phyloP scores from a whole-genome alignment of 2,888 invertebrate species.

The Ctenicera cuprea region DNA sequence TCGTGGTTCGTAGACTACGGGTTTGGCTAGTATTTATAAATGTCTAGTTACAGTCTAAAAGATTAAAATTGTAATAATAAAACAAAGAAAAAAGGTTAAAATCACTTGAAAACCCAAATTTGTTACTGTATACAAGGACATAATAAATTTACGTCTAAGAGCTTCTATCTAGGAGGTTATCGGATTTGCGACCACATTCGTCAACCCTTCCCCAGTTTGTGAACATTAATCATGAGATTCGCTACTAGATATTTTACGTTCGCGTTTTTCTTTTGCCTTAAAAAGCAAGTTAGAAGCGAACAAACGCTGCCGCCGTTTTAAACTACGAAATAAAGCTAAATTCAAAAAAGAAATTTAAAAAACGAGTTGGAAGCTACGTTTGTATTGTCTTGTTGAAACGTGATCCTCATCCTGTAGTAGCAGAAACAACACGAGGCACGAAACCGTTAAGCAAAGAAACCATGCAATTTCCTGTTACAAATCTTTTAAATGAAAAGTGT shows the following conservation, averaged over 20 bases:
- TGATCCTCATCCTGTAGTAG: conserved; percentile 14
- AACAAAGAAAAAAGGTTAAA: too few relatives aligned
- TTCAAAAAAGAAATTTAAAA: conserved; percentile 12
- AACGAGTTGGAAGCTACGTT: conserved; percentile 12
- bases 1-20: too few relatives aligned
- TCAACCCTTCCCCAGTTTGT: conserved; percentile 14
- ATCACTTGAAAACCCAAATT: not conserved
- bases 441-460: not conserved
- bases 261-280: conserved; percentile 11
- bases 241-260: conserved; percentile 5
- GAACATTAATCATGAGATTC: conserved; percentile 26
- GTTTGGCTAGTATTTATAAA: too few relatives aligned
- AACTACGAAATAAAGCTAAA: conserved; percentile 2
- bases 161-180: conserved; percentile 4
- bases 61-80: not conserved
- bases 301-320: conserved; percentile 13
- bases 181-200: conserved; percentile 24
- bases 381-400: conserved; percentile 19
- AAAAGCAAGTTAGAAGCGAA: conserved; percentile 6
- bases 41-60: not conserved
- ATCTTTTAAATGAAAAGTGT: conserved; percentile 1
- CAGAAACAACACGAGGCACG: not conserved
- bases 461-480: conserved; percentile 1
- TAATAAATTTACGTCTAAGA: conserved; percentile 24
- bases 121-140: not conserved